Evolutionary conservation across 1,140 invertebrate species (phyloP).

Genomic region (Mylabris phalerata): DNA sequence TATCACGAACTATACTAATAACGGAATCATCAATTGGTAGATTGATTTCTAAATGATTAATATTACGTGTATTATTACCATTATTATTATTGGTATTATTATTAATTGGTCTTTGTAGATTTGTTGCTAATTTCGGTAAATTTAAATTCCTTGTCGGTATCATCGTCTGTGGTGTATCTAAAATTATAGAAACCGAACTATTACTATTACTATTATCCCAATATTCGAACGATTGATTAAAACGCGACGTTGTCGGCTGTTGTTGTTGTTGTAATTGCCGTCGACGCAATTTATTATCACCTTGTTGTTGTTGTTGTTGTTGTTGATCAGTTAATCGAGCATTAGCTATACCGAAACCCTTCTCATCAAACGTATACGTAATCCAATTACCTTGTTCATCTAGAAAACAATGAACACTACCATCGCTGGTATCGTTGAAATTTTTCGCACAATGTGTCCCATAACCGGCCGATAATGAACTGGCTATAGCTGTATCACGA

Average conservation of each 20-base stretch:
- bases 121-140: too few species aligned
- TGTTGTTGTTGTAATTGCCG: conserved; percentile 20
- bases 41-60: too few species aligned
- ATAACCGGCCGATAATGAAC: conserved; percentile 42
- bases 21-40: background rate
- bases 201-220: conserved; percentile 41
- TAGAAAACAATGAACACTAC: conserved; percentile 79
- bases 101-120: too few species aligned
- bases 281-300: conserved; percentile 37
- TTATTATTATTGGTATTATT: too few species aligned
- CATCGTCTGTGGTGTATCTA: conserved; percentile 4
- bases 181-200: conserved; percentile 44
- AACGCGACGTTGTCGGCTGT: conserved; percentile 34
- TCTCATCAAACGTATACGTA: conserved; percentile 84
- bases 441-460: conserved; percentile 67
- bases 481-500: conserved; percentile 30
- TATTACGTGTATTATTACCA: background rate
- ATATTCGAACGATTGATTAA: conserved; percentile 36
- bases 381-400: conserved; percentile 64
- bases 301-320: conserved; percentile 36
- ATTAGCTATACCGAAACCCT: conserved; percentile 47
- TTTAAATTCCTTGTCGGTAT: too few species aligned
- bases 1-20: conserved; percentile 9
- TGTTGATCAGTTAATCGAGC: conserved; percentile 18
- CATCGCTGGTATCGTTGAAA: conserved; percentile 81